phyloP scores from a whole-genome alignment of 2,113 vertebrate species.

The Triplophysa tibetana region DNA sequence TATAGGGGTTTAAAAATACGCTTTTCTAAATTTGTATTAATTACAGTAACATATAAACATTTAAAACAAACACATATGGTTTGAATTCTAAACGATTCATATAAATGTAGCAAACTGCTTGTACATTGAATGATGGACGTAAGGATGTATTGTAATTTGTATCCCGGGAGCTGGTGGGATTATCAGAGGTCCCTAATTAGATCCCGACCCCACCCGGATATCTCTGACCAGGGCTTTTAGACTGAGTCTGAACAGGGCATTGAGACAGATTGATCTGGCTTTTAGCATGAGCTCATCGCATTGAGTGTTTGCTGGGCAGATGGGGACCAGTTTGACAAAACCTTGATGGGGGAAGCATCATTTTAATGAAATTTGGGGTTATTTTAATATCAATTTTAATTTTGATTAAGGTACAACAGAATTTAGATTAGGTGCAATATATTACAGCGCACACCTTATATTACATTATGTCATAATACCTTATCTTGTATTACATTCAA shows the following conservation, averaged over 20 bases:
- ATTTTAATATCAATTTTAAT: conserved; percentile 13
- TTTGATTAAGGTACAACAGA: background rate
- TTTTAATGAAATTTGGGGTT: background rate
- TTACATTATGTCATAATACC: too few species aligned
- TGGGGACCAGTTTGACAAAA: conserved; percentile 39
- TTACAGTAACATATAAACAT: background rate
- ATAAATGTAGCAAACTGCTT: background rate
- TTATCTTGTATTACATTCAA: too few species aligned
- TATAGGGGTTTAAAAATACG: background rate
- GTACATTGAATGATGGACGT: conserved; percentile 24
- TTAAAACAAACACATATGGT: background rate
- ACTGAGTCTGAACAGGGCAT: conserved; percentile 27
- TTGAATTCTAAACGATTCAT: conserved; percentile 8
- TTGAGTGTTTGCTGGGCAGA: conserved; percentile 43
- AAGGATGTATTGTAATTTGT: conserved; percentile 5
- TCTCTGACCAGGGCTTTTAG: conserved; percentile 34
- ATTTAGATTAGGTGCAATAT: too few species aligned
- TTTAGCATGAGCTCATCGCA: conserved; percentile 61
- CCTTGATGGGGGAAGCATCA: background rate
- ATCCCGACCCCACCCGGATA: conserved; percentile 29
- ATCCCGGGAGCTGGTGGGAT: conserved; percentile 32
- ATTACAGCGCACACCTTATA: too few species aligned
- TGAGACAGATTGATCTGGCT: conserved; percentile 57
- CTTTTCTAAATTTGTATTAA: background rate
- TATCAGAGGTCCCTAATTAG: conserved; percentile 44